phyloP scores from a whole-genome alignment of 2,113 vertebrate species.

The Phainopepla nitens region DNA sequence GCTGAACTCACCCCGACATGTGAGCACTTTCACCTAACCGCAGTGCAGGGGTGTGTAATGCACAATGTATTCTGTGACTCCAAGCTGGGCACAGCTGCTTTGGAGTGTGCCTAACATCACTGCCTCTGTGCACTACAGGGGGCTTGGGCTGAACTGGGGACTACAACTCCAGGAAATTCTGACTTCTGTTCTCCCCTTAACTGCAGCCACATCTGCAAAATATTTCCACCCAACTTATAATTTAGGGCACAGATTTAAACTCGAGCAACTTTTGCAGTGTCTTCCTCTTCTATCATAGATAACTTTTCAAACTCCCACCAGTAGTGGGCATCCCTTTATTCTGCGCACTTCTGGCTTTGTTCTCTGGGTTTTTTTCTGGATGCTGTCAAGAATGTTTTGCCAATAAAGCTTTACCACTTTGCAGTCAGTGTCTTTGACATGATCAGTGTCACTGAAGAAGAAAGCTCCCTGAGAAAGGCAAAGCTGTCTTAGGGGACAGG shows the following conservation, averaged over 20 bases:
- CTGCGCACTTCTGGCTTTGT: neutral
- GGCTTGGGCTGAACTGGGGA: neutral
- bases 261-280: neutral
- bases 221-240: neutral
- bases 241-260: neutral
- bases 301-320: neutral
- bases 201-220: neutral
- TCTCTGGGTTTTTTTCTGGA: neutral
- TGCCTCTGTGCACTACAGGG: neutral
- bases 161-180: neutral
- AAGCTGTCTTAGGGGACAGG: neutral
- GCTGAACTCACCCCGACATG: accelerated
- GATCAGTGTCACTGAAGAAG: neutral
- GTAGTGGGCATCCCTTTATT: neutral
- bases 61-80: neutral
- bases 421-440: neutral
- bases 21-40: neutral
- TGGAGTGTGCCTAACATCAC: neutral
- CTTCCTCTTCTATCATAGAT: neutral
- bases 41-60: neutral
- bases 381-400: neutral
- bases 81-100: neutral
- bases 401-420: neutral
- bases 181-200: neutral
- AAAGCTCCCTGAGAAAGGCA: neutral